A percentile compares a stretch with the other conserved stretches of the same genome.
Conservation (phyloP, 1,140 invertebrate species). For the Drosophila tropicalis region DNA sequence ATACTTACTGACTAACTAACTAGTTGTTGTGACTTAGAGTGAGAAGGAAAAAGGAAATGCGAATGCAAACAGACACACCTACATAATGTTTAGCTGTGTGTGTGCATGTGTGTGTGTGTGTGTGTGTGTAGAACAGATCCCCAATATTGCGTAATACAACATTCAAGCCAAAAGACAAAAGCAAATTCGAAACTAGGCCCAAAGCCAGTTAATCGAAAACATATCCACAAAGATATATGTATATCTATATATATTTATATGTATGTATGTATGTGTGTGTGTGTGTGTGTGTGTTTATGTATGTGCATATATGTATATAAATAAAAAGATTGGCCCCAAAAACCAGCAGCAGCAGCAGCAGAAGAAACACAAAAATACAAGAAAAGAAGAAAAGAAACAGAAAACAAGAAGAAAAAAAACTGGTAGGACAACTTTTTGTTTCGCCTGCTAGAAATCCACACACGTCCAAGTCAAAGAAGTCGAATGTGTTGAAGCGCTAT, state of each 20-base stretch:
- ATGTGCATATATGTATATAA: not conserved
- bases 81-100: not conserved
- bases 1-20: not conserved
- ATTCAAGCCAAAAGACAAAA: conserved; percentile 2
- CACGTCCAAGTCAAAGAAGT: conserved; percentile 38
- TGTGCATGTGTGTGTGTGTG: not conserved
- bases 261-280: not conserved
- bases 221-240: conserved; percentile 7
- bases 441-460: conserved; percentile 63
- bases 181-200: conserved; percentile 10
- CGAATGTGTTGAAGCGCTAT: conserved; percentile 38
- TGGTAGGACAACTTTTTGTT: conserved; percentile 69
- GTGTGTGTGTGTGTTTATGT: not conserved
- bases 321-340: conserved; percentile 53
- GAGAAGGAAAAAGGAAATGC: conserved; percentile 1
- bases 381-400: conserved; percentile 37
- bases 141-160: conserved; percentile 13
- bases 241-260: conserved; percentile 15
- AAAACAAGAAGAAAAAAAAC: conserved; percentile 45
- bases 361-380: conserved; percentile 29
- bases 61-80: conserved; percentile 2
- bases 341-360: conserved; percentile 53
- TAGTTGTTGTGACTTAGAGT: not conserved
- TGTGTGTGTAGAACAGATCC: not conserved
- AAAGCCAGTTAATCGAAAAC: conserved; percentile 18